Base-by-base conservation (phyloP, 2,888 invertebrate genomes). In the Kuschelorhynchus macadamiae region DNA sequence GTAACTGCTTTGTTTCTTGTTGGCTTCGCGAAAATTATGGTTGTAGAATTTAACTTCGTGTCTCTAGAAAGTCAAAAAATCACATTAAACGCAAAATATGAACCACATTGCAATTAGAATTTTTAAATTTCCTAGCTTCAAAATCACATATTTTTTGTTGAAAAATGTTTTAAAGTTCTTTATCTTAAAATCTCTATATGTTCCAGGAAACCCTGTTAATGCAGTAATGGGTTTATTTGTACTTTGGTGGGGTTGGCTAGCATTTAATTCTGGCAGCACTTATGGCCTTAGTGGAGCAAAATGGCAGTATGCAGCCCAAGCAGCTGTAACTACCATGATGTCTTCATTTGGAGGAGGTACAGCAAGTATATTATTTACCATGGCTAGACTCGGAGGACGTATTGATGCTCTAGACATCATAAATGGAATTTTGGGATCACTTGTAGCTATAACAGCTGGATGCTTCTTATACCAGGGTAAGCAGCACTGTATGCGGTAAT, bases 211-310 rank as follows among this genome's bases (percentile, higher is more conserved):
- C 80, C 96, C 96, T 0, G 96, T 96, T 3, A 96, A 96, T 79
- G 95, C 95, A 0, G 92, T 94, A 21, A 91, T 96, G 90, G 96
- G 96, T 0, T 88, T 96, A 9, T 96, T 96, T 79, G 95, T 96
- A 36, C 85, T 96, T 0, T 96, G 96, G 96, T 97, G 97, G 97
- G 97, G 97, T 0, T 97, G 97, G 97, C 85, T 97, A 57, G 96
- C 96, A 0, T 97, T 97, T 80, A 96, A 96, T 83, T 96, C 96
- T 53, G 97, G 97, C 11, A 95, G 94, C 74, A 93, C 93, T 50
- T 93, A 93, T 77, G 93, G 93, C 61, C 90, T 91, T 72, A 85
- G 85, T 80, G 71, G 71, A 1, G 71, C 50, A 18, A 94, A 94
- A 81, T 97, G 96, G 96, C 92, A 95, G 80, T 95, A 94, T 79